Base-by-base conservation (phyloP, 2,797 vertebrate species). In the Gadopsis marmoratus region DNA sequence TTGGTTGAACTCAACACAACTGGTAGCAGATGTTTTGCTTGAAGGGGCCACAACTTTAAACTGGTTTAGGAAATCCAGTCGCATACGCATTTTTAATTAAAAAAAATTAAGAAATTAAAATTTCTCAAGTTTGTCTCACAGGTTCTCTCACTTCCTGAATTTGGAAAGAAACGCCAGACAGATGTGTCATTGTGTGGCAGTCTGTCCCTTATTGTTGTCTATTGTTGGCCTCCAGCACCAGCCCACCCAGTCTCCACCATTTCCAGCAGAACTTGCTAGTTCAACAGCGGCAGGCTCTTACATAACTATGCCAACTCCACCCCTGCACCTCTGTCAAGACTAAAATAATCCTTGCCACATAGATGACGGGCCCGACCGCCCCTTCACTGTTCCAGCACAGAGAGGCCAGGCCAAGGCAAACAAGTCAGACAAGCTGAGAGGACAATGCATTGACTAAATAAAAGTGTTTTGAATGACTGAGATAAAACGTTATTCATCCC, bases 231-330 rank as follows among this genome's bases (percentile, higher is more conserved):
- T 81, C 71, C 59, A 54, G 71, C 75, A 35, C 41, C 83, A 58
- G 35, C 85, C 65, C 81, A 63, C 74, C 63, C n/a, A 0, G 64
- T 16, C 65, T 65, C 80, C 73, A 83, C 84, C 85, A 80, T 90
- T 90, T 88, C 74, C 88, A 86, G 85, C 82, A 72, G 66, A 85
- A 58, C 77, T 81, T 56, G 55, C 76, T 73, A 75, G 41, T 88
- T 84, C 80, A 51, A 86, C 86, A 84, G 26, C 77, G 71, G 70
- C 71, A 45, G 60, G 67, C 55, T 77, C 76, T 94, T 93, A 75
- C 86, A 75, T 91, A 94, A 93, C 81, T 23, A 29, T 53, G 66
- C 76, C 68, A 84, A 89, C 91, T 91, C 91, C 86, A 74, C 82
- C 84, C 74, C 84, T 79, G 86, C 83, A 84, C 79, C 77, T 86